Evolutionary conservation across 1,140 invertebrate species (phyloP).

Genomic region (Psilanteris sp.): DNA sequence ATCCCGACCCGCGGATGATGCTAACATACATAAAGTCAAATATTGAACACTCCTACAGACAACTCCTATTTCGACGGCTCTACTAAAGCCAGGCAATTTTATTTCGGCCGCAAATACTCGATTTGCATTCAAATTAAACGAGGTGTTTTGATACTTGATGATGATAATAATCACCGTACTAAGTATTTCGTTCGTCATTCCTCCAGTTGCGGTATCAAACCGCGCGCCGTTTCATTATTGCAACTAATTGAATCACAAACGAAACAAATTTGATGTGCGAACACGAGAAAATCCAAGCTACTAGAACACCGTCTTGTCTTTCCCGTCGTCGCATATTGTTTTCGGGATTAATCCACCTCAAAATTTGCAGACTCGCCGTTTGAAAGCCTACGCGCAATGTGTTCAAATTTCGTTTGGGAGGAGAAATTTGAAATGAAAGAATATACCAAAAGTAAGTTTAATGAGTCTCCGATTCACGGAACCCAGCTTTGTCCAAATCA

Average conservation of each 20-base stretch:
- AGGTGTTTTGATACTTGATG: conserved; percentile 57
- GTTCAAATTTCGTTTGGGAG: background rate
- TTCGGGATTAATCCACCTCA: too few species aligned
- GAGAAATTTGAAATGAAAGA: too few species aligned
- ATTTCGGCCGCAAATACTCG: conserved; percentile 39
- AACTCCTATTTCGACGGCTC: conserved; percentile 16
- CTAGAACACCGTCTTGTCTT: too few species aligned
- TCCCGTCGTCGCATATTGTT: too few species aligned
- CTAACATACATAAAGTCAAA: background rate
- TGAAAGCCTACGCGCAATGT: conserved; percentile 4
- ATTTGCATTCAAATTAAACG: conserved; percentile 47
- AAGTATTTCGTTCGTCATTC: conserved; percentile 20
- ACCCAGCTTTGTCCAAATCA: background rate
- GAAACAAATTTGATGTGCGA: too few species aligned
- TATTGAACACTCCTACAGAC: conserved; percentile 2
- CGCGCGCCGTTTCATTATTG: conserved; percentile 13
- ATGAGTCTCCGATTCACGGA: too few species aligned
- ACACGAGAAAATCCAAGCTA: too few species aligned
- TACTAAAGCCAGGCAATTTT: conserved; percentile 20
- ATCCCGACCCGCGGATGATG: background rate
- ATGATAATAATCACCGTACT: conserved; percentile 37
- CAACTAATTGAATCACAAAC: background rate
- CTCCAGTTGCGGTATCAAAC: conserved; percentile 4
- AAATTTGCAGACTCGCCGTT: background rate
- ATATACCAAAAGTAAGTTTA: too few species aligned